A percentile compares a stretch with the other conserved stretches of the same genome.
phyloP scores from a whole-genome alignment of 2,888 invertebrate species.

The Galeruca laticollis region DNA sequence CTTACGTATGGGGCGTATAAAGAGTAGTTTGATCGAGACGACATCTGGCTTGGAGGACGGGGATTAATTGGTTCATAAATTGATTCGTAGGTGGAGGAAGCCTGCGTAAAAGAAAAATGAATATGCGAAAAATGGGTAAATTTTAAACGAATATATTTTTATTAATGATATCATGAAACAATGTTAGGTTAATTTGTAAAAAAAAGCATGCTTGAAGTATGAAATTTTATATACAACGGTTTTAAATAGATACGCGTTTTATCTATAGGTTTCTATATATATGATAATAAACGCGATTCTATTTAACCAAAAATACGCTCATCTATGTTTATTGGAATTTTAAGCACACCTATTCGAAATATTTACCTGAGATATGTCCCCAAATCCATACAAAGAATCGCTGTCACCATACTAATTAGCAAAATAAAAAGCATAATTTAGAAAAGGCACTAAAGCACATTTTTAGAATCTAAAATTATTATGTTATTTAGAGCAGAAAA shows the following conservation, averaged over 20 bases:
- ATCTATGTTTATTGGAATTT: too few relatives aligned
- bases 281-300: too few relatives aligned
- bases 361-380: conserved; percentile 67
- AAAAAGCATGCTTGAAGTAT: too few relatives aligned
- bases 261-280: too few relatives aligned
- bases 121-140: background rate
- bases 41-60: conserved; percentile 79
- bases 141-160: too few relatives aligned
- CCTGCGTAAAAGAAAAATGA: conserved; percentile 60
- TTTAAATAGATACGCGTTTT: too few relatives aligned
- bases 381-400: conserved; percentile 62
- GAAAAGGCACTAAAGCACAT: conserved; percentile 27
- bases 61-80: conserved; percentile 94
- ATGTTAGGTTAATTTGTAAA: background rate
- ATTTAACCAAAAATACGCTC: too few relatives aligned
- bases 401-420: conserved; percentile 56
- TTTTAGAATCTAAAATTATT: conserved; percentile 28
- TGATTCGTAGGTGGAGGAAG: conserved; percentile 83
- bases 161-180: background rate
- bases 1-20: conserved; percentile 75
- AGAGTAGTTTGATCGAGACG: conserved; percentile 76
- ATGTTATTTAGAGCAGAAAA: conserved; percentile 20
- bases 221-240: too few relatives aligned
- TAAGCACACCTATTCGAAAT: conserved; percentile 9
- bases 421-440: conserved; percentile 50